These are phyloP conservation scores for Phallusia fumigata DNA, from an alignment of 23 tunicate species.

Conservation along the genomic window DNA sequence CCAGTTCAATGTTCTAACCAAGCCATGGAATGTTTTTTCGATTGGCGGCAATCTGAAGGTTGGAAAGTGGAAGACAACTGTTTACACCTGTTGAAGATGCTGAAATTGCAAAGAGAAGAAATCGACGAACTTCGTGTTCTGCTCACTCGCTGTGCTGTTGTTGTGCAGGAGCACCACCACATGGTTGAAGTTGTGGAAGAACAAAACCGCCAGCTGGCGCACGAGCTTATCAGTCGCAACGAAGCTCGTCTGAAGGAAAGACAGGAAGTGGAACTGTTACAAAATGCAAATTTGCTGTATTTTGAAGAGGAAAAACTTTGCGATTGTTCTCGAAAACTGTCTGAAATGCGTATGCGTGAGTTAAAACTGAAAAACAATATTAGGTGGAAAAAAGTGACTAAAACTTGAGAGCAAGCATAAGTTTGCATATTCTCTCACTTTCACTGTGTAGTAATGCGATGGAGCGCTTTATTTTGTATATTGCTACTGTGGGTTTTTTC, in stretches of 20 bases:
- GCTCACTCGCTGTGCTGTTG: neutral
- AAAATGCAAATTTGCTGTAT: neutral
- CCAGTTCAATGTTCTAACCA: neutral
- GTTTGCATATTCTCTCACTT: too few species aligned
- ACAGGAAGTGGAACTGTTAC: neutral
- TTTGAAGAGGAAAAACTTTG: neutral
- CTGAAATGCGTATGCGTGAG: neutral
- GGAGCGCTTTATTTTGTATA: too few species aligned
- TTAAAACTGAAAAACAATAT: neutral
- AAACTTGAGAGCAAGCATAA: too few species aligned
- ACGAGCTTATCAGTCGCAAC: neutral
- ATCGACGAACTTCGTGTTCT: constrained; percentile 9
- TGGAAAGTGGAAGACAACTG: neutral
- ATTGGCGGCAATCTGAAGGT: neutral
- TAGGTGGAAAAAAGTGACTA: neutral
- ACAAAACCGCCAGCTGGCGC: neutral
- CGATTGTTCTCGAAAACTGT: neutral
- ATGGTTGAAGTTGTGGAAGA: neutral
- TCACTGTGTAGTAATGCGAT: too few species aligned
- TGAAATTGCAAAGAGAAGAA: neutral
- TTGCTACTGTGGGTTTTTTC: too few species aligned
- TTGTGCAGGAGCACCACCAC: constrained; percentile 1
- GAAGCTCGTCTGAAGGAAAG: neutral
- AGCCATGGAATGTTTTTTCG: neutral
- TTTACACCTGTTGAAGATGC: neutral